Base-by-base conservation (phyloP, 2,888 invertebrate genomes). In the Xestia sexstrigata region DNA sequence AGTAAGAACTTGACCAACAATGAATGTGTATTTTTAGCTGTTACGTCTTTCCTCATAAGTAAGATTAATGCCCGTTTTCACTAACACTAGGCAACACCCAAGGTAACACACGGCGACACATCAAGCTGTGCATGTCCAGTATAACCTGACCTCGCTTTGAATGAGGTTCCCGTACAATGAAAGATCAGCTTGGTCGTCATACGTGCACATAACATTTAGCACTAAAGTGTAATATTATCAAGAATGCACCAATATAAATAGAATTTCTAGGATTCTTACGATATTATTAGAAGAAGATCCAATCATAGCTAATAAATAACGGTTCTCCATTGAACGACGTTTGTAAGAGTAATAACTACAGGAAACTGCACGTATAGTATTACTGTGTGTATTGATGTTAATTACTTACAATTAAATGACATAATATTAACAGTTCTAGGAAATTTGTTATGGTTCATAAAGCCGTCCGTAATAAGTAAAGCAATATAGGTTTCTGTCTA, bases 1-100 rank as follows among this genome's bases (percentile, higher is more conserved):
- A 42, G 26, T 15, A 62, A 62, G n/a, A 62, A 60, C 52, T 55
- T 70, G 62, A 39, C 17, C n/a, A 76, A 76, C 35, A 73, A 73
- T 60, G 39, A 52, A 26, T 81, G 35, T 30, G 20, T 81, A 52
- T 67, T 55, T 55, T 75, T 67, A 62, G 49, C 5, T 39, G 2
- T 39, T 26, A 60, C 15, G 17, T 39, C 15, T 79, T 60, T 66
- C 17, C n/a, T 60, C 1, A n/a, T 5, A 6, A 60, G 39, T n/a
- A 42, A 62, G 20, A 75, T 35, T 30, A n/a, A 11, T 69, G 5
- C n/a, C 11, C 3, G 52, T 52, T 49, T 35, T 35, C 35, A 35
- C 35, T 35, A 35, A 35, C 35, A 35, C 35, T 35, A 35, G 35
- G 35, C 35, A 35, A 35, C 35, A 35, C 35, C 35, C 35, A n/a